Evolutionary conservation across 2,797 vertebrate species (phyloP), one percentile per base, ranked within the genome.

Genomic region (Salarias fasciatus): DNA sequence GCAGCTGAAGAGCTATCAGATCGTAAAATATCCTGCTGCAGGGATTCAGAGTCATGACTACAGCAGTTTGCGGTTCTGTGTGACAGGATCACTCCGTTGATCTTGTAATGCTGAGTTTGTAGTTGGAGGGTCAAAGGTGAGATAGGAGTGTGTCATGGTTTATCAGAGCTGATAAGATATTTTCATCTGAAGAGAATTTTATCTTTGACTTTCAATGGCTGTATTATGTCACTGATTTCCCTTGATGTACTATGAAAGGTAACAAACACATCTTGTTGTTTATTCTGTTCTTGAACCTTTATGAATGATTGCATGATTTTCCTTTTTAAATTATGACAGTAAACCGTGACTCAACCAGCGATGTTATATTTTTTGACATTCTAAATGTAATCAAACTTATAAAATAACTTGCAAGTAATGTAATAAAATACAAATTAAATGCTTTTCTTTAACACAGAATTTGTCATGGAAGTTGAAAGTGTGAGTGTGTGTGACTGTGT

Each of bases 91-190:
- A 41, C 3, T 10, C 4, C 9, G 37, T 55, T 52, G 40, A 62
- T 46, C 36, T 15, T 0, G 8, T 36, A 37, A 3, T 2, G 46
- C 18, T 24, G 18, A 24, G 18, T 24, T 24, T 24, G 18, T 24
- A 40, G 58, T 51, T 85, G 62, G 53, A 67, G 63, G 84, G 73
- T 70, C 64, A 82, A 91, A 89, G 87, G 75, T 86, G 45, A 24
- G 18, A 24, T 24, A 3, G 18, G 2, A 24, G 18, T 24, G 3
- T 24, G 18, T 60, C 28, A 28, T 46, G 2, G 15, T 77, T 72
- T 82, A 83, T 86, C 72, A 67, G 60, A 12, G 59, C 54, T 70
- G 84, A 91, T 87, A 84, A 85, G 41, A 42, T 15, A 24, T 28
- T 5, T 36, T 5, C 14, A 68, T 51, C 0, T 12, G 14, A 29